phyloP scores from a whole-genome alignment of 92 coral and sea anemone species.

The Nematostella vectensis region DNA sequence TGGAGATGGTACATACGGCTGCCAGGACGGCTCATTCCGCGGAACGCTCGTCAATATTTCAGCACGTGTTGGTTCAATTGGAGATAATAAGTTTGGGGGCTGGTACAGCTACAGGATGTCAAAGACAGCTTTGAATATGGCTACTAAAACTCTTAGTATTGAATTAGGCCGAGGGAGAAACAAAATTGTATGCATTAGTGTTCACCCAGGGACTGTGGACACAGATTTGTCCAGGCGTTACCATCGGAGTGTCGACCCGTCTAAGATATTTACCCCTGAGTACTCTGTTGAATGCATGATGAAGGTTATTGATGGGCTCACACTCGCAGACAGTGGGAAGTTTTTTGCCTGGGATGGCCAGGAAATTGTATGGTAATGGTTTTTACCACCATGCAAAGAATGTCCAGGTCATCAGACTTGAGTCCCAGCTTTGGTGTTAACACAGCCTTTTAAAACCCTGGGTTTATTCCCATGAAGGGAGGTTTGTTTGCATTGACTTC shows the following conservation, averaged over 20 bases:
- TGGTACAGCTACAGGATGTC: slow-evolving; percentile 61
- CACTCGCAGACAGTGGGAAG: slow-evolving; percentile 47
- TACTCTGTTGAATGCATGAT: slow-evolving; percentile 44
- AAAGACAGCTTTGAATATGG: slow-evolving; percentile 56
- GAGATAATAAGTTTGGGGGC: slow-evolving; percentile 43
- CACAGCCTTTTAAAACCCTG: too few species aligned
- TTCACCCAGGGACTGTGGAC: slow-evolving; percentile 59
- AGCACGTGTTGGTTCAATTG: slow-evolving; percentile 48
- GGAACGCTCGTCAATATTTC: slow-evolving; percentile 56
- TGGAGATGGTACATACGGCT: slow-evolving; percentile 12
- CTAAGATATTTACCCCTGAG: slow-evolving; percentile 47
- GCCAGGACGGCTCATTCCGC: slow-evolving; percentile 7
- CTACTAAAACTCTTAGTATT: slow-evolving; percentile 50
- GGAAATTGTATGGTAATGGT: slow-evolving; percentile 35
- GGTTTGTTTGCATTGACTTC: too few species aligned
- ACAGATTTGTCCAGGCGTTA: slow-evolving; percentile 52
- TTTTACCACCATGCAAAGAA: too few species aligned
- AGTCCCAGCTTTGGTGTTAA: too few species aligned
- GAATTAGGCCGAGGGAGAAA: slow-evolving; percentile 43
- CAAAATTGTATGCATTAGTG: slow-evolving; percentile 30
- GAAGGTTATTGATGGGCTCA: slow-evolving; percentile 28
- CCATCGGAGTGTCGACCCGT: slow-evolving; percentile 40
- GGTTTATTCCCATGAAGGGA: too few species aligned
- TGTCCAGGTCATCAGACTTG: too few species aligned
- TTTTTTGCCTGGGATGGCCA: slow-evolving; percentile 64